Base-by-base conservation (phyloP, 2,113 vertebrate species). In the Eretmochelys imbricata region DNA sequence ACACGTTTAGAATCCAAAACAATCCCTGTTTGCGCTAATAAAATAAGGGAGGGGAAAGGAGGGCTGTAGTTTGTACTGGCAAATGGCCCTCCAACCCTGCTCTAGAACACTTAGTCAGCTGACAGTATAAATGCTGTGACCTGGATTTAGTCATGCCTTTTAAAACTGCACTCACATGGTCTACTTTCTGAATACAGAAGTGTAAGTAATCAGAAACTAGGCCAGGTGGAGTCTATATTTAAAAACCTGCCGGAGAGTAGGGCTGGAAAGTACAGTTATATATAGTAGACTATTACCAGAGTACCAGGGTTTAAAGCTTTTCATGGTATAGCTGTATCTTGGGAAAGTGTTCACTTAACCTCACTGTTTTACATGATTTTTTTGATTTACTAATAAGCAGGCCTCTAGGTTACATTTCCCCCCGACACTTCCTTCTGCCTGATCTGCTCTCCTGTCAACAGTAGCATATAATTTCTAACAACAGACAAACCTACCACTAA, bases 211-310 rank as follows among this genome's bases (percentile, higher is more conserved):
- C 69, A 59, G 53, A 89, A 84, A 89, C 51, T 82, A 96, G 95
- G 97, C 95, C 96, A 96, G 97, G 93, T 93, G 94, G 91, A 94
- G 94, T 93, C 94, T 93, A 91, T 95, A 91, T 96, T 97, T 96
- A 95, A 93, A 95, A 91, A 84, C 57, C 27, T 91, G n/a, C 78
- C 95, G 85, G 96, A 95, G 81, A 91, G 35, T 48, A 46, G 75
- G 24, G 38, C 22, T 76, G 6, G 10, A 48, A 20, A 2, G 2
- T 53, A 53, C 19, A 14, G 82, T 62, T 93, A 62, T 85, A 94
- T 42, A 97, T n/a, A 95, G 87, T 81, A 72, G 90, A 72, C 49
- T 10, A 24, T n/a, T 51, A 91, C 14, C 49, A 65, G 51, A 90
- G 31, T 46, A 31, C 1, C 42, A 2, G 22, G 54, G 38, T 42